These are phyloP conservation scores for Alosa alosa DNA, from an alignment of 2,113 vertebrate genomes.

Conservation along the genomic window DNA sequence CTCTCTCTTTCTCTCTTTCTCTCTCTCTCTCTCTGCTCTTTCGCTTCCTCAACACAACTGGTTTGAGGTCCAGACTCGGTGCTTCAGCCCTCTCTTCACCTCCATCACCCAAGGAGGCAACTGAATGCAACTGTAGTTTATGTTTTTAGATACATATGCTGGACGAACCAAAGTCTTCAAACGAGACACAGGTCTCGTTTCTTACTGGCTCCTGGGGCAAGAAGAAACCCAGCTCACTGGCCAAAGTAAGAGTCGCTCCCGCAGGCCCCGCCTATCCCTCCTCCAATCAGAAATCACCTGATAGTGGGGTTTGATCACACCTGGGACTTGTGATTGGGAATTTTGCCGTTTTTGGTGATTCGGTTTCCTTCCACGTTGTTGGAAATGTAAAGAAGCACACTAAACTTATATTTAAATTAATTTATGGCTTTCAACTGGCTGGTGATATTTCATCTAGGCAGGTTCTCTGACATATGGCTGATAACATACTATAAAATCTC, in stretches of 20 bases:
- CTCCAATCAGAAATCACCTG: conserved; percentile 53
- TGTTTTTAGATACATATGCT: conserved; percentile 74
- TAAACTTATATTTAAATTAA: background rate
- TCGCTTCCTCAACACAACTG: conserved; percentile 1
- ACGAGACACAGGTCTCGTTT: conserved; percentile 75
- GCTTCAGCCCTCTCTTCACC: background rate
- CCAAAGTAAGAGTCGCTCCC: conserved; percentile 73
- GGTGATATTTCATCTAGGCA: background rate
- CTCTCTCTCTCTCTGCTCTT: background rate
- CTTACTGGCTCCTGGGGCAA: conserved; percentile 76
- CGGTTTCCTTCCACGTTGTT: background rate
- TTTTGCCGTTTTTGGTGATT: conserved; percentile 18
- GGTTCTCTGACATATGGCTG: background rate
- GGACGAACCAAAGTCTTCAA: conserved; percentile 72
- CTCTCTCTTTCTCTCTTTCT: background rate
- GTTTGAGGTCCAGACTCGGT: conserved; percentile 31
- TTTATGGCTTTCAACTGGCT: background rate
- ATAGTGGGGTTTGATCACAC: conserved; percentile 51
- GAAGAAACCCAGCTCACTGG: conserved; percentile 73
- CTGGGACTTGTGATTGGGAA: conserved; percentile 52
- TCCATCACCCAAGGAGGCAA: conserved; percentile 28
- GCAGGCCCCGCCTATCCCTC: conserved; percentile 39
- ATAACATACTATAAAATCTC: background rate
- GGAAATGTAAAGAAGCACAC: background rate
- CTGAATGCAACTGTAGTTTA: conserved; percentile 66